Evolutionary conservation across 2,797 vertebrate species (phyloP), one percentile per base, ranked within the genome.

Genomic region (Clarias pachynema): DNA sequence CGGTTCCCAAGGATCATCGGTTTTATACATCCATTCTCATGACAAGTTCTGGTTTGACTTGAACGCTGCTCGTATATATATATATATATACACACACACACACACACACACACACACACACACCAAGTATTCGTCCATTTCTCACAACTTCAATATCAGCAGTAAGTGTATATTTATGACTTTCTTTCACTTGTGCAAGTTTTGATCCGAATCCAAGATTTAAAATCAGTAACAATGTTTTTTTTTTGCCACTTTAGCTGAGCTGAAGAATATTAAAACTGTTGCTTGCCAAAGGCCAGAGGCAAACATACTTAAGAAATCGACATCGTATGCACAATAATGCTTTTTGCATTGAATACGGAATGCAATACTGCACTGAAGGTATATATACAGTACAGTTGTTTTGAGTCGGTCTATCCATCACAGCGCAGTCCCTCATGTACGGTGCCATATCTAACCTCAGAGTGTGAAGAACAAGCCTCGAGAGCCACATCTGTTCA

Each of bases 391-490:
- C 44, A 44, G 66, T 78, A 74, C 59, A 20, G 26, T 85, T 88
- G 85, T 89, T 85, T 85, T 84, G 59, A 68, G 80, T 73, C 80
- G 63, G 66, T 83, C 75, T 84, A 83, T 87, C 57, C 82, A 85
- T 68, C 79, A 80, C 60, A 80, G 72, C 79, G 62, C 60, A 20
- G 79, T 94, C 92, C 91, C 91, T 93, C 91, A 88, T 82, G 31
- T 84, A 89, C 94, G 77, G 93, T 93, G 92, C 91, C 93, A 93
- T 89, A 90, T 93, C 94, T 94, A 95, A 92, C 94, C 95, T 95
- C 92, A 91, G 94, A 96, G 95, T 95, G 95, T 95, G 92, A 92
- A 94, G 94, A 95, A 95, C 92, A 89, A 91, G 91, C 92, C 94
- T 94, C 92, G 82, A 92, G 95, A 95, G 94, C 94, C 94, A 94